Percentiles rank a stretch among this genome's conserved stretches.
Conservation (phyloP, 2,113 vertebrate species). For the Xyrauchen texanus region DNA sequence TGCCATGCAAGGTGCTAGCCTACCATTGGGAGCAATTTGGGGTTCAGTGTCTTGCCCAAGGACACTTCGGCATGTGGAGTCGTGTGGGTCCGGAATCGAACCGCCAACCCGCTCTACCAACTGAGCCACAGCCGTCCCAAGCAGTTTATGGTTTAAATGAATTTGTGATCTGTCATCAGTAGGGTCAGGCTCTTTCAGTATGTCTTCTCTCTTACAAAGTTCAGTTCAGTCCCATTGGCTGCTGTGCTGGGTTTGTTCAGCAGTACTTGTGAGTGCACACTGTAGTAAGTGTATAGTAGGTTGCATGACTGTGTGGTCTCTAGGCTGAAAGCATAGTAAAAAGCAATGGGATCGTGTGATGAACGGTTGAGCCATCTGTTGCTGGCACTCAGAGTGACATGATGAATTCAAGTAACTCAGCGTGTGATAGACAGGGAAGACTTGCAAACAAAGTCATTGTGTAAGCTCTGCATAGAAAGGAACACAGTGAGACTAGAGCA, state of each 20-base stretch:
- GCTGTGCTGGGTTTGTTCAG: not conserved
- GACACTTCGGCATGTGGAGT: too few relatives aligned
- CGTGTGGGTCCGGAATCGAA: too few relatives aligned
- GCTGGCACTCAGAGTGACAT: slow-evolving; percentile 18
- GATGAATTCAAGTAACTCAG: not conserved
- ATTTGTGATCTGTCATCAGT: too few relatives aligned
- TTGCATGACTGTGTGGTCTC: slow-evolving; percentile 1
- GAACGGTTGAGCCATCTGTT: slow-evolving; percentile 28
- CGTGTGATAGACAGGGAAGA: slow-evolving; percentile 23
- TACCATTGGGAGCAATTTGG: too few relatives aligned
- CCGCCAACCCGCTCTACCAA: too few relatives aligned
- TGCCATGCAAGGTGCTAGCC: too few relatives aligned
- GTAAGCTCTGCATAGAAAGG: not conserved
- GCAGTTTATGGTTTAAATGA: too few relatives aligned
- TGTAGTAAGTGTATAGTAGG: not conserved
- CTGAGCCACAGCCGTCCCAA: too few relatives aligned
- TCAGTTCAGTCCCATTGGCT: not conserved
- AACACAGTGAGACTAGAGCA: not conserved
- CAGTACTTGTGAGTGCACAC: not conserved
- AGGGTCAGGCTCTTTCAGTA: too few relatives aligned
- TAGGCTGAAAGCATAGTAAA: not conserved
- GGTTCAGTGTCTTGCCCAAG: too few relatives aligned
- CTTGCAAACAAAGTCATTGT: slow-evolving; percentile 11
- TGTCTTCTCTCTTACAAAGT: not conserved
- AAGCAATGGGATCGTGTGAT: slow-evolving; percentile 6